phyloP scores from a whole-genome alignment of 2,888 invertebrate species.

The Lasioglossum figueresi region DNA sequence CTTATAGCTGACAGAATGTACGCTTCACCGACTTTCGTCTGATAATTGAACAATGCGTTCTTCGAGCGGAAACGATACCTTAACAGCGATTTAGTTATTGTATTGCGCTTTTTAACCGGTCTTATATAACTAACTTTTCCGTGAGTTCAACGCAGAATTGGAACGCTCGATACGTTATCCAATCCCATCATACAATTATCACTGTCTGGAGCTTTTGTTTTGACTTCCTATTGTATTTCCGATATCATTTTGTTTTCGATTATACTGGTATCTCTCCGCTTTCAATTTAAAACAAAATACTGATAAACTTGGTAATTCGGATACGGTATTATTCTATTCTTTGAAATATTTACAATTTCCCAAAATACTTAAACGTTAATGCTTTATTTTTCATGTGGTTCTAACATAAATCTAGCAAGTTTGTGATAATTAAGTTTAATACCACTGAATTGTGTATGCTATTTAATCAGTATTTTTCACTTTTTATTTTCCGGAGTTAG shows the following conservation, averaged over 20 bases:
- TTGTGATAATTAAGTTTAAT: no score
- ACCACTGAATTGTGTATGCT: no score
- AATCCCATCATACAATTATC: not conserved
- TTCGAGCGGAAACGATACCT: not conserved
- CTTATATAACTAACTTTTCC: not conserved
- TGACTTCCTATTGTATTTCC: not conserved
- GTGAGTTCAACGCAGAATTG: not conserved
- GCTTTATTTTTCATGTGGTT: not conserved
- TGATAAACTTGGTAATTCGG: not conserved
- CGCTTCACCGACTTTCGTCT: not conserved
- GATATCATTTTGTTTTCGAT: not conserved
- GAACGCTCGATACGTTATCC: slow-evolving; percentile 33
- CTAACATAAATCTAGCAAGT: no score
- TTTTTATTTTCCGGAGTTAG: not conserved
- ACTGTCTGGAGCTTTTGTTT: not conserved
- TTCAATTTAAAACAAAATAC: not conserved
- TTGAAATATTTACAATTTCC: not conserved
- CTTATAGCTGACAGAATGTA: not conserved
- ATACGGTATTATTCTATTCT: not conserved
- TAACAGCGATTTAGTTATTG: not conserved
- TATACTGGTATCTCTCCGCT: not conserved
- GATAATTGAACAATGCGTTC: slow-evolving; percentile 1
- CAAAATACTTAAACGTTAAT: not conserved
- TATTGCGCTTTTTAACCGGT: not conserved
- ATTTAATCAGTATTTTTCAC: no score